Evolutionary conservation across 1,140 invertebrate species (phyloP), one percentile per base, ranked within the genome.

Genomic region (Scaptodrosophila lebanonensis): DNA sequence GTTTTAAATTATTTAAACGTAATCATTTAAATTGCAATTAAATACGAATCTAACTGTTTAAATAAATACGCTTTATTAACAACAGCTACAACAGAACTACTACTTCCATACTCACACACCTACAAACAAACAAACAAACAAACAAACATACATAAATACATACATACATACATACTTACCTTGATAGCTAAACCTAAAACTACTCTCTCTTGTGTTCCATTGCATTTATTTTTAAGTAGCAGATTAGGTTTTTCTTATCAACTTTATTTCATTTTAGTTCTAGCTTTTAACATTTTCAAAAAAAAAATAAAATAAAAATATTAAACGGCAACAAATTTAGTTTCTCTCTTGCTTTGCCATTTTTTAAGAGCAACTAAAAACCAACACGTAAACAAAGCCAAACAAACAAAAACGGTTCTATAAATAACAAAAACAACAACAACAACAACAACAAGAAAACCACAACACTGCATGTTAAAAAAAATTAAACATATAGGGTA

Each of bases 1-100:
- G 85, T 72, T n/a, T n/a, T 84, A 82, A 87, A 89, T 87, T 89
- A 87, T 87, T 84, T 87, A 87, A 88, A 84, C 79, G 83, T 32
- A 33, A 60, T 63, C 39, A 39, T 50, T 42, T 59, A 79, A 79
- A 73, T 59, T 59, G 30, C 13, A 43, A 40, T 58, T 79, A 82
- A 79, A 69, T 64, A 47, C 22, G 30, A 66, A 48, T 64, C 44
- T 58, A 61, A 45, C 39, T 62, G 54, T 53, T 45, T 66, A 66
- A 64, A 50, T 66, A 45, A 66, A 56, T 52, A 49, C 50, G 73
- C 60, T 73, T 79, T 75, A 35, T 62, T 66, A 79, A 77, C n/a
- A n/a, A n/a, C n/a, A n/a, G n/a, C n/a, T n/a, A n/a, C n/a, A n/a
- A n/a, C n/a, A n/a, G n/a, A n/a, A n/a, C n/a, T n/a, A n/a, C n/a